A percentile compares a stretch with the other conserved stretches of the same genome.
These are phyloP conservation scores for Oryctolagus cuniculus DNA, from an alignment of 2,113 vertebrate species.

Conservation along the genomic window mOryCun1.1 NC_091436.1:144807001-144807500, in stretches of 20 bases:
- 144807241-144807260: background rate
- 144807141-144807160: conserved; percentile 84
- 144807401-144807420: background rate
- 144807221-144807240: background rate
- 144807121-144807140: conserved; percentile 85
- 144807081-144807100: conserved; percentile 86
- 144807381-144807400: background rate
- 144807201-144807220: conserved; percentile 94
- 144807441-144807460: background rate
- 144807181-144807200: conserved; percentile 97
- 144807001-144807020: background rate
- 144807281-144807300: too few relatives aligned
- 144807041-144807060: conserved; percentile 81
- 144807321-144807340: background rate
- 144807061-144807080: conserved; percentile 84
- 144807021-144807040: conserved; percentile 93
- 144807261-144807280: background rate
- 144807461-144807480: background rate
- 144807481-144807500: background rate
- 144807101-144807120: conserved; percentile 91
- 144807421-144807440: background rate
- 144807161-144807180: conserved; percentile 93
- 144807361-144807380: background rate
- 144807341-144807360: background rate
- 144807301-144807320: background rate